Evolutionary conservation across 2,797 vertebrate genomes (phyloP), one percentile per base, ranked within the genome.

Genomic region (Fratercula arctica): DNA sequence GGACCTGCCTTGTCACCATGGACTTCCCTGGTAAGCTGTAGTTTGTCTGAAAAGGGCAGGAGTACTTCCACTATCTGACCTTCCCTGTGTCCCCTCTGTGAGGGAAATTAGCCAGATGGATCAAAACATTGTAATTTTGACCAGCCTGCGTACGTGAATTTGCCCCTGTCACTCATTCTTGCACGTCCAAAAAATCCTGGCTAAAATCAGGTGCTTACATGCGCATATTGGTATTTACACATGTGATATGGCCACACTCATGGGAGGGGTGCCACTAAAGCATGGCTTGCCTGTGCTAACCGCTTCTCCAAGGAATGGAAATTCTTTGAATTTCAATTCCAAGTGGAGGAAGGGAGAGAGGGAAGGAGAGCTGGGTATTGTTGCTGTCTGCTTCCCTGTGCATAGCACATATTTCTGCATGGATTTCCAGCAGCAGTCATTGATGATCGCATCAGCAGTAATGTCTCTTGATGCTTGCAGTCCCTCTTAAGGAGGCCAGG

Each of bases 391-490:
- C 75, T 90, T 93, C 64, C 64, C 85, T 83, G 70, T 94, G 81
- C 81, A 89, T 16, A 77, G 56, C 64, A 84, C 39, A 31, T 50
- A 56, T 93, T 95, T 96, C 85, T 95, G 95, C 89, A 82, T 70
- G 91, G 91, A 90, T 95, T 96, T 95, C 72, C 75, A 93, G 91
- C 86, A 77, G 86, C 84, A 96, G 72, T 68, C 88, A 87, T 77
- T 90, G 95, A 73, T 77, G 91, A 92, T 74, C 0, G 4, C 70
- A 90, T 95, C 81, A 95, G 70, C 72, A 68, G 37, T 77, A 83
- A 80, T 23, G 17, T 87, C 84, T 84, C 90, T 76, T 85, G 90
- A 80, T 93, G 93, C 90, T 87, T 96, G 37, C 94, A 64, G 35
- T 90, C 60, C 57, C 46, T 95, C 60, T 96, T 96, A 96, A 96